Evolutionary conservation across 2,797 vertebrate genomes (phyloP), one percentile per base, ranked within the genome.

Genomic region (Premnoplex brunnescens): DNA sequence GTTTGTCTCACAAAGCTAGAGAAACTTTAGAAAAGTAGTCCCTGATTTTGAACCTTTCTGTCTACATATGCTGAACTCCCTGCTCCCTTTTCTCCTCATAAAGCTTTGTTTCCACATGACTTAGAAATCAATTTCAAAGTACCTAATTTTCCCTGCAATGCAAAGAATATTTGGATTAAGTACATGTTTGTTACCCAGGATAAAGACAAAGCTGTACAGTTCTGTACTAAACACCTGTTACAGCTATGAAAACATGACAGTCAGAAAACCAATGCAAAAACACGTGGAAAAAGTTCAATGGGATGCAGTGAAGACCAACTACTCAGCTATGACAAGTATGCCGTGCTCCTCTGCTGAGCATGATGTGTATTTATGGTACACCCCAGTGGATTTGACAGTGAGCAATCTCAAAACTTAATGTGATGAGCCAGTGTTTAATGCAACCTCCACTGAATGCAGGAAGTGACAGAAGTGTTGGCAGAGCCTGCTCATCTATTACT

Each of bases 401-500:
- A 88, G 59, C 73, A 84, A 55, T 22, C 44, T 11, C 88, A 66
- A 76, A 77, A 24, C 18, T 43, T 26, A 34, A 36, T 0, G 1
- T 4, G 37, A 63, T 49, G 26, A 55, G 39, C 67, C 23, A 7
- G 3, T 2, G 1, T 22, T 18, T 24, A 81, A 68, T 13, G 41
- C 46, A 76, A 32, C 14, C 82, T 34, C 46, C 63, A 71, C 21
- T 5, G 26, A 73, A 41, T 4, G 36, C 41, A 94, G 76, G 78
- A 86, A 77, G 67, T 5, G 26, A 55, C 28, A n/a, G 2, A 58
- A 56, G 41, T 0, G 0, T 7, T 94, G 92, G 82, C 78, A 32
- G 63, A 84, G 88, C 54, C 85, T 77, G 62, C 48, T 55, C 24
- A 46, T 67, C 30, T 69, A 20, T 85, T 86, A 79, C 78, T 88